Percentiles rank a stretch among this genome's conserved stretches.
These are phyloP conservation scores for Cryptus armator DNA, from an alignment of 2,888 invertebrate species.

Conservation along the genomic window DNA sequence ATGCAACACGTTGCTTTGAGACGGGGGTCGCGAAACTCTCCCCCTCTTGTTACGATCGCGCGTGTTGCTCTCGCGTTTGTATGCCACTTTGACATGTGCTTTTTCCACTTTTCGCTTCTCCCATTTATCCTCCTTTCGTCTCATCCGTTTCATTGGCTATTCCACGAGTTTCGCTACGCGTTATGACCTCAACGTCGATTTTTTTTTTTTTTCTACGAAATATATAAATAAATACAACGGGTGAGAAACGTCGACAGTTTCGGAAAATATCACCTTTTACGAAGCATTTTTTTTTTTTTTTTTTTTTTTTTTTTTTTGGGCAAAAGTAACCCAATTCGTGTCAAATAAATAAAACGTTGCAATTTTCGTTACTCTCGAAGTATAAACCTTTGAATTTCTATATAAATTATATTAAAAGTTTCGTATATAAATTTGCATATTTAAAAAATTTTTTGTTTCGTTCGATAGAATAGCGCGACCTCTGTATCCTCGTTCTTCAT, in stretches of 20 bases:
- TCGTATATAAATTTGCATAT: no score
- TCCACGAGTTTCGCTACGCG: neutral
- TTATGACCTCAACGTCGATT: neutral
- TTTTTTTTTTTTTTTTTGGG: no score
- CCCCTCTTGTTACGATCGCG: neutral
- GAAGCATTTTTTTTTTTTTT: neutral
- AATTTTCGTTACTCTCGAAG: no score
- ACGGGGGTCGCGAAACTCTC: conserved; percentile 5
- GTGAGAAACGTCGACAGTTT: neutral
- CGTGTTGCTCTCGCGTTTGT: neutral
- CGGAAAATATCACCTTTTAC: neutral
- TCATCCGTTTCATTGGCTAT: neutral
- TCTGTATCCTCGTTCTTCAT: no score
- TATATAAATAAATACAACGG: neutral
- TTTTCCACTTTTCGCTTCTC: neutral
- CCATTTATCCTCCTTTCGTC: neutral
- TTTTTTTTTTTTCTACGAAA: neutral
- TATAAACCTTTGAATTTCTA: no score
- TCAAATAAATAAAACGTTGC: no score
- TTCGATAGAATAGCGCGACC: no score
- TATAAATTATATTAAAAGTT: no score
- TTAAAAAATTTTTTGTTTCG: no score
- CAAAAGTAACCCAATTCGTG: neutral
- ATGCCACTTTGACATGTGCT: conserved; percentile 12
- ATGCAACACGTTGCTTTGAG: conserved; percentile 59